phyloP scores from a whole-genome alignment of 2,797 vertebrate genomes.

The Sebastes steindachneri region DNA sequence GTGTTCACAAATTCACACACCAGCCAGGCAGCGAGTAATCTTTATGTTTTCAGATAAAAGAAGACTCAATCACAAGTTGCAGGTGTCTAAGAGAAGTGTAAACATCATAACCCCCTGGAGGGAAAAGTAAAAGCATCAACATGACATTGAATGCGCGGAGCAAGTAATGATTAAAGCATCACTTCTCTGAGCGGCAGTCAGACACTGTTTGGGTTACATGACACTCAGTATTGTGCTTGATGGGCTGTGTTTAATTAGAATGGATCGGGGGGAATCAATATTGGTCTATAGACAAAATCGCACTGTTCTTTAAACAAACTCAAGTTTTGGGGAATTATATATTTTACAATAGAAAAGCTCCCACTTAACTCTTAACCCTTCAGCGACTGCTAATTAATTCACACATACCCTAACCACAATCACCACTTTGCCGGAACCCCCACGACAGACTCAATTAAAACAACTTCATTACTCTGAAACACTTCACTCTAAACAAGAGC shows the following conservation, averaged over 20 bases:
- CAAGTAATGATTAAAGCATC: slow-evolving; percentile 45
- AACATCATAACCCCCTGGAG: slow-evolving; percentile 2
- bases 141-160: slow-evolving; percentile 11
- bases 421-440: slow-evolving; percentile 36
- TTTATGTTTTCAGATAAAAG: neutral
- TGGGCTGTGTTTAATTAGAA: slow-evolving; percentile 59
- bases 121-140: slow-evolving; percentile 1
- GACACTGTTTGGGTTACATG: slow-evolving; percentile 35
- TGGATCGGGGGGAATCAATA: slow-evolving; percentile 46
- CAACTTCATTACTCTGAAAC: slow-evolving; percentile 58
- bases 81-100: neutral
- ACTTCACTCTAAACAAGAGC: slow-evolving; percentile 56
- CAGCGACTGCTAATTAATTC: slow-evolving; percentile 58
- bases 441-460: slow-evolving; percentile 59
- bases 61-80: neutral
- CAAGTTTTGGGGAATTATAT: slow-evolving; percentile 42
- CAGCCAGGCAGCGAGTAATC: neutral
- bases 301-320: slow-evolving; percentile 59
- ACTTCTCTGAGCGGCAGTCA: slow-evolving; percentile 5
- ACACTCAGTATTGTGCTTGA: slow-evolving; percentile 38
- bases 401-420: slow-evolving; percentile 20
- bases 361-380: slow-evolving; percentile 52
- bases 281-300: slow-evolving; percentile 34
- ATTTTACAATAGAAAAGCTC: slow-evolving; percentile 34
- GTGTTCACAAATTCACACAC: neutral